Evolutionary conservation across 2,797 vertebrate genomes (phyloP), one percentile per base, ranked within the genome.

Genomic region (Aldrovandia affinis): DNA sequence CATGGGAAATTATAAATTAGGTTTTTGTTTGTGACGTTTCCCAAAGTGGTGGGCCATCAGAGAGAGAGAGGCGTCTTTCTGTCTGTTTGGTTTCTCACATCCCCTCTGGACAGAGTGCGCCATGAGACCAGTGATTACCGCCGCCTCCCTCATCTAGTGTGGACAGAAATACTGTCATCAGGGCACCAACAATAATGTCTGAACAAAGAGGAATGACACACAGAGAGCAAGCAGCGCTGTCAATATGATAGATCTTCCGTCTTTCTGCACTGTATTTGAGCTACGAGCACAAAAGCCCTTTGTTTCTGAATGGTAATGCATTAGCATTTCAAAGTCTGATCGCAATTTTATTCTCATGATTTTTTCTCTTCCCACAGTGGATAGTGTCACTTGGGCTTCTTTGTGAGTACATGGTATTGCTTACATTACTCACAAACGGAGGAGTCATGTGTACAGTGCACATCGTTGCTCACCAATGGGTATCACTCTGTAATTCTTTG

Each of bases 151-250:
- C n/a, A 89, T 85, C 86, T 91, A 88, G 86, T 78, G 89, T 81
- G 89, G 91, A 92, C 91, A 90, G 81, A 86, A 89, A 84, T 93
- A 88, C 92, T 93, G 94, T 94, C 86, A 91, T 92, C 93, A 89
- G 91, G 85, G 88, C 89, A 92, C 88, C 94, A 94, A 92, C 85
- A 82, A 93, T 93, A 91, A 89, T 5, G 91, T 89, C 1, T 91
- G 90, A 92, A 94, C 93, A 94, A 93, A 93, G 93, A 95, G 89
- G 94, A 95, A 96, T 95, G 91, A 89, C 87, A 87, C 91, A 89
- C 87, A 85, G 88, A 92, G 90, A 94, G 94, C 94, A 93, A 94
- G 92, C 91, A 92, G 94, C 89, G 83, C 82, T 93, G 93, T 94
- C 93, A 90, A 77, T 8, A 44, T 70, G 65, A 50, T 50, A 50